A percentile compares a stretch with the other conserved stretches of the same genome.
Evolutionary conservation across 1,140 invertebrate species (phyloP).

Genomic region (Neodiprion virginianus): DNA sequence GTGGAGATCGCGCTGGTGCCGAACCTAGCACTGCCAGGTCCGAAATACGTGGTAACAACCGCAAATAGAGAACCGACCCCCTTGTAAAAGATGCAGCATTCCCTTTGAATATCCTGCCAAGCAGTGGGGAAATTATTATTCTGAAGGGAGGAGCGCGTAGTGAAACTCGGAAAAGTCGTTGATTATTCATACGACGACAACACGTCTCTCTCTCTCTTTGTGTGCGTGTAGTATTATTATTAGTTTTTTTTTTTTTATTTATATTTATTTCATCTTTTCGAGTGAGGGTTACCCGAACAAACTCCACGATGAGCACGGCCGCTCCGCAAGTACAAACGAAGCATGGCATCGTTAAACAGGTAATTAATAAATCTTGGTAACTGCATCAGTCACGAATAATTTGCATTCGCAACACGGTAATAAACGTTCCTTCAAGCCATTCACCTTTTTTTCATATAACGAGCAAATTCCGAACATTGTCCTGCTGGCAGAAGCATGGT

Average conservation of each 20-base stretch:
- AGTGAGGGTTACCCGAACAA: constrained; percentile 20
- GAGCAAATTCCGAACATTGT: background rate
- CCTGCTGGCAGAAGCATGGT: constrained; percentile 13
- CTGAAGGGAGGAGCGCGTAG: constrained; percentile 12
- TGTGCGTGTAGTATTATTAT: constrained; percentile 13
- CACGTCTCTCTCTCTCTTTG: background rate
- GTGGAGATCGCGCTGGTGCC: constrained; percentile 49
- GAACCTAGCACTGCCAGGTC: constrained; percentile 19
- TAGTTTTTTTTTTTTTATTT: background rate
- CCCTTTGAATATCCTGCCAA: constrained; percentile 28
- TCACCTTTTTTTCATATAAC: background rate
- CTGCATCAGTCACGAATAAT: background rate
- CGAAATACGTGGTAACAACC: constrained; percentile 39
- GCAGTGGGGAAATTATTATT: constrained; percentile 27
- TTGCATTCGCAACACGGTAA: background rate
- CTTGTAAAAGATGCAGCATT: constrained; percentile 33
- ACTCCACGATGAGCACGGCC: constrained; percentile 59
- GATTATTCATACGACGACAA: background rate
- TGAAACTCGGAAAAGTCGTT: background rate
- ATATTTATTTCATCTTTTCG: constrained; percentile 19
- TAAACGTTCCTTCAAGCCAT: background rate
- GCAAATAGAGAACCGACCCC: constrained; percentile 22
- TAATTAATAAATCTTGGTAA: constrained; percentile 35
- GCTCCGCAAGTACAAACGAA: constrained; percentile 49
- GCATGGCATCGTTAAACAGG: constrained; percentile 67